Base-by-base conservation (phyloP, 2,797 vertebrate species). In the Hoplostethus mediterraneus region DNA sequence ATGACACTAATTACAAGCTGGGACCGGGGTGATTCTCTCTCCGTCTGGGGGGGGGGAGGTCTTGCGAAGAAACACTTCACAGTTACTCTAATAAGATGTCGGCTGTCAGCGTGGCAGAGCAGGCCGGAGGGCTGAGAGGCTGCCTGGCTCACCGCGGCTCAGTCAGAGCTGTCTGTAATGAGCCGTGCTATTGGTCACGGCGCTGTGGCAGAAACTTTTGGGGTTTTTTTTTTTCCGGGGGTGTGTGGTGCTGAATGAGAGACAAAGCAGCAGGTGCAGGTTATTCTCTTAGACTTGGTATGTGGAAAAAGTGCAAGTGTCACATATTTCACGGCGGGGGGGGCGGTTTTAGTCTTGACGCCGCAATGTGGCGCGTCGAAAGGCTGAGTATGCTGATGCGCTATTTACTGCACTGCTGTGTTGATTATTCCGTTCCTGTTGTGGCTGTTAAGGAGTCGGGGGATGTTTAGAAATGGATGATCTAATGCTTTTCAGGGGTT, bases 141-240 rank as follows among this genome's bases (percentile, higher is more conserved):
- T 63, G 65, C 42, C 75, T 49, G 84, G 67, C 53, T 71, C 31
- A 0, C 62, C 25, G 52, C 17, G 53, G 53, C 69, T 86, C 75
- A 70, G 76, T 71, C 73, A 54, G 81, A 68, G 67, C 55, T 21
- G 30, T 63, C 78, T 61, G 75, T 90, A 90, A 90, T 88, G 87
- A 91, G 82, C 75, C 76, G 4, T 77, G 80, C 82, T 81, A 84
- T 81, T 86, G 86, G 87, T 83, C 84, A 81, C 30, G 44, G 42
- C 12, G 7, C 70, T n/a, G 47, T 59, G 55, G 69, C 67, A 57
- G 54, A 63, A 76, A 58, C 48, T 58, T 67, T 28, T 28, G 2
- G 21, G 21, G 21, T 1, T 28, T 28, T 28, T 28, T 28, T 28
- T 28, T 52, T 72, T 58, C 71, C 40, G 62, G 21, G 55, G 68